These are phyloP conservation scores for Brachionus rubens DNA, from an alignment of 1,140 invertebrate species.

Conservation along the genomic window DNA sequence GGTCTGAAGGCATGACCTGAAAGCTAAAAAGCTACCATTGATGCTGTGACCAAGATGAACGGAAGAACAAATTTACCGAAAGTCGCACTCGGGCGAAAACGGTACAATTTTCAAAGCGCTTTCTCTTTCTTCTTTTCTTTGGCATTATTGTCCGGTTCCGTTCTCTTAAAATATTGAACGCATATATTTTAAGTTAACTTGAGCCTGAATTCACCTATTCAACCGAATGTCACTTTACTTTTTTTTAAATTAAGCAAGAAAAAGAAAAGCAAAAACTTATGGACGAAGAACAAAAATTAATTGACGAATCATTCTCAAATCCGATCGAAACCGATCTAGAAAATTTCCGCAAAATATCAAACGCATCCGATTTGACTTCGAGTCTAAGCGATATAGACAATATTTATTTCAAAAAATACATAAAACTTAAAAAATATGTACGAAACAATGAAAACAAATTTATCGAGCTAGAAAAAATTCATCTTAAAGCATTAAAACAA, in stretches of 20 bases:
- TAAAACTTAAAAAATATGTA: conserved; percentile 40
- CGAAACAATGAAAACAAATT: conserved; percentile 16
- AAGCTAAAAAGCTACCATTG: too few species aligned
- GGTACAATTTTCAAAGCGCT: too few species aligned
- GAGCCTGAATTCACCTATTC: too few species aligned
- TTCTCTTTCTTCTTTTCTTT: too few species aligned
- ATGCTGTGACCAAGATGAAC: too few species aligned
- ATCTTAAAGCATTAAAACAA: conserved; percentile 33
- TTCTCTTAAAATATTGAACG: too few species aligned
- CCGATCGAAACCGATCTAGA: background rate
- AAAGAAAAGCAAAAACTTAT: conserved; percentile 41
- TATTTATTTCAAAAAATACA: conserved; percentile 32
- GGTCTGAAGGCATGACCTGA: too few species aligned
- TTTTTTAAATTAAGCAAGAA: background rate
- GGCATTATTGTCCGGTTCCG: too few species aligned
- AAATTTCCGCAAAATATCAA: background rate
- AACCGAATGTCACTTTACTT: background rate
- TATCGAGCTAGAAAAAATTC: conserved; percentile 9
- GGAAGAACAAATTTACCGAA: too few species aligned
- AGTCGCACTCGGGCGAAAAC: too few species aligned
- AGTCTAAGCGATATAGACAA: background rate
- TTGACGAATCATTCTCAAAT: background rate
- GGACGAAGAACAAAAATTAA: conserved; percentile 23
- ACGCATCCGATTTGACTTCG: background rate
- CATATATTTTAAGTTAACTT: too few species aligned